Evolutionary conservation across 2,888 invertebrate species (phyloP).

Genomic region (Carpatolechia fugitivella): DNA sequence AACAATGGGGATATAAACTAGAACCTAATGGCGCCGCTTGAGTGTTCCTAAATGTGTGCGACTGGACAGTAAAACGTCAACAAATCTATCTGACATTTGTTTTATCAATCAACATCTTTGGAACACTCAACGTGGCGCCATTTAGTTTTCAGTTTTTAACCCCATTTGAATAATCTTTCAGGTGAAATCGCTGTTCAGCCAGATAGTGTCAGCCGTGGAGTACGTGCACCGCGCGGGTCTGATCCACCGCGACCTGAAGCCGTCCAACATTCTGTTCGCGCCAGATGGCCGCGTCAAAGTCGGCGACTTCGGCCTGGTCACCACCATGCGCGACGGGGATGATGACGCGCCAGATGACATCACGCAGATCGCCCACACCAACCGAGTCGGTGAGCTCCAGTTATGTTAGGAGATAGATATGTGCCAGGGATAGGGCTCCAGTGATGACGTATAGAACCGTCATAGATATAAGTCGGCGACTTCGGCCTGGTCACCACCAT

Average conservation of each 20-base stretch:
- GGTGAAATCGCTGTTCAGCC: constrained; percentile 86
- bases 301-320: constrained; percentile 99
- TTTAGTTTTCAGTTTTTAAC: too few relatives aligned
- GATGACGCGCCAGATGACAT: constrained; percentile 45
- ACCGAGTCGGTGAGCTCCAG: constrained; percentile 79
- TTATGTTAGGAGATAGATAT: background rate
- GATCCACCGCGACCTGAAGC: constrained; percentile 97
- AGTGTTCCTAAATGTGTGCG: too few relatives aligned
- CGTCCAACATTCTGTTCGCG: constrained; percentile 88
- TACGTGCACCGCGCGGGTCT: constrained; percentile 96
- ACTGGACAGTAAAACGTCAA: too few relatives aligned
- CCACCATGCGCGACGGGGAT: constrained; percentile 82
- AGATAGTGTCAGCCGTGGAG: constrained; percentile 96
- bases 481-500: constrained; percentile 98
- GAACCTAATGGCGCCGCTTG: too few relatives aligned
- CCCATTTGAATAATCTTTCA: too few relatives aligned
- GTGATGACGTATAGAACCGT: too few relatives aligned
- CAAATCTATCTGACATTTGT: too few relatives aligned
- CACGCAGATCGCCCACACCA: constrained; percentile 75
- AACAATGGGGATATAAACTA: too few relatives aligned
- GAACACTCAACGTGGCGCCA: too few relatives aligned
- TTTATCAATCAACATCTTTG: too few relatives aligned
- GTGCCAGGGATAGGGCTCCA: too few relatives aligned
- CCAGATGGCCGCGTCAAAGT: constrained; percentile 93
- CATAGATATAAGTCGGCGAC: constrained; percentile 99